Percentiles rank a stretch among this genome's conserved stretches.
Evolutionary conservation across 2,888 invertebrate genomes (phyloP).

Genomic region (Clusia tigrina): DNA sequence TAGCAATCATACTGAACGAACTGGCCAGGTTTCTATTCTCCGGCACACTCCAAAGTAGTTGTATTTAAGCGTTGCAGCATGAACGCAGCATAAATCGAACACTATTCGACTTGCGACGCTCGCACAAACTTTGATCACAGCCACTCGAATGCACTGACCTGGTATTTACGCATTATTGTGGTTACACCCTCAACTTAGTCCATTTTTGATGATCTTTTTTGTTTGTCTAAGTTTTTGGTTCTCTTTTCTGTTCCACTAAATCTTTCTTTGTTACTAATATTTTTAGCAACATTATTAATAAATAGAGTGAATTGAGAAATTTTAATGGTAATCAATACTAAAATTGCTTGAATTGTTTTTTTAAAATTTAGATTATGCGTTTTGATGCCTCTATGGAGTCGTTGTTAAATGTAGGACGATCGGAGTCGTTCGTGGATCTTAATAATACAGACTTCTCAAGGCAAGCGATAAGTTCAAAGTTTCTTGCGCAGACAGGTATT

Average conservation of each 20-base stretch:
- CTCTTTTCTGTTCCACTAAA: slow-evolving; percentile 22
- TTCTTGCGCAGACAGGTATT: slow-evolving; percentile 54
- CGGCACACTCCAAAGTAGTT: too few species aligned
- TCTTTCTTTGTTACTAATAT: slow-evolving; percentile 28
- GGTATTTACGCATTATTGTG: too few species aligned
- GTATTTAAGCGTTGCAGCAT: too few species aligned
- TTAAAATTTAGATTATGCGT: slow-evolving; percentile 74
- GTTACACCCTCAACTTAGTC: too few species aligned
- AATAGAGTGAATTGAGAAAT: background rate
- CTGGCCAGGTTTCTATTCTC: too few species aligned
- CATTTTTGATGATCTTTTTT: slow-evolving; percentile 5
- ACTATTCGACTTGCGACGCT: too few species aligned
- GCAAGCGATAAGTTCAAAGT: slow-evolving; percentile 42
- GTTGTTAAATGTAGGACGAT: slow-evolving; percentile 75
- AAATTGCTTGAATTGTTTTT: slow-evolving; percentile 37
- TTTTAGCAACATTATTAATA: too few species aligned
- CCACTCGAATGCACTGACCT: too few species aligned
- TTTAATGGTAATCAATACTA: slow-evolving; percentile 20
- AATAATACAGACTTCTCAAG: slow-evolving; percentile 70
- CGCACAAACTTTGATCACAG: too few species aligned
- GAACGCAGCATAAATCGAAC: too few species aligned
- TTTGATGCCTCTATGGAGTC: slow-evolving; percentile 83
- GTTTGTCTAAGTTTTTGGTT: slow-evolving; percentile 17
- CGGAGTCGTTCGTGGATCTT: slow-evolving; percentile 85
- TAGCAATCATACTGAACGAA: too few species aligned